Evolutionary conservation across 1,140 invertebrate genomes (phyloP), one percentile per base, ranked within the genome.

Genomic region (Platyura marginata): DNA sequence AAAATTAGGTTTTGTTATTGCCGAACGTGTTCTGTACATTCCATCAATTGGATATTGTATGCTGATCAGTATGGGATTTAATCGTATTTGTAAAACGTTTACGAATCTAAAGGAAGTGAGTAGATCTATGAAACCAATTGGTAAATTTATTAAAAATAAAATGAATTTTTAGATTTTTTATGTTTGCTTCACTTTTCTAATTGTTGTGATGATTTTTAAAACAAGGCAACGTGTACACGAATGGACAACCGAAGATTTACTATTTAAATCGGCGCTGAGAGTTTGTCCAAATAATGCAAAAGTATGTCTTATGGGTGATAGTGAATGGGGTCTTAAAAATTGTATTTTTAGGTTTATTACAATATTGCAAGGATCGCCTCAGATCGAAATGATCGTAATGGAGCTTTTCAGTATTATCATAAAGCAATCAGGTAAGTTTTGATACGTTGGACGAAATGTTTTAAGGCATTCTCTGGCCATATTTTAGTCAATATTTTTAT

Each of bases 1-100:
- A 42, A 85, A 92, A 32, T 93, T 98, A 37, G 88, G 89, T 19
- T 93, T 94, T 67, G 88, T 93, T 0, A 68, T 93, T 29, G 88
- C 88, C 20, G 89, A 94, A 58, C 69, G 88, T 52, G 77, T 82
- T 23, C 63, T 93, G 8, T 89, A 91, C 57, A 71, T 91, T 45
- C 80, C 88, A n/a, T 88, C 83, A 29, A 73, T 77, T 46, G 89
- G 89, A 42, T 88, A 79, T 57, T 89, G 81, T 54, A 58, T 91
- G 13, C 53, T 92, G 20, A 56, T 89, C 34, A 67, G 67, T 16
- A 63, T 83, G 49, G 82, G 81, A 15, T 64, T 81, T 10, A 55
- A 48, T 11, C 53, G 52, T 36, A 47, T 55, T n/a, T 39, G 54
- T 13, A 33, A 21, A 32, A n/a, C 13, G 8, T 23, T 9, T 33